phyloP scores from a whole-genome alignment of 2,888 invertebrate genomes.

The Balanococcus diminutus region DNA sequence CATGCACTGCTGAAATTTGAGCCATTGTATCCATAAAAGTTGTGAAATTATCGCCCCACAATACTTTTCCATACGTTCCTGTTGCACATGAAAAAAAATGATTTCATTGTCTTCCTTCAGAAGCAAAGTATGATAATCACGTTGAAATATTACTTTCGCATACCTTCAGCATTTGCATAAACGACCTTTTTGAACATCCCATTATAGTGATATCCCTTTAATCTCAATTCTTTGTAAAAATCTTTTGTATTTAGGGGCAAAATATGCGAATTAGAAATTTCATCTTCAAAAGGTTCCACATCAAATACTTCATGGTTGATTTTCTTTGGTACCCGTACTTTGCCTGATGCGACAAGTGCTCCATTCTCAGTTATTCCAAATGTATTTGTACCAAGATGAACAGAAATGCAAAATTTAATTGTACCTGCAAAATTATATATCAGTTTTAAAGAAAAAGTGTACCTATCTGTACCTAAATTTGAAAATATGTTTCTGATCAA shows the following conservation, averaged over 20 bases:
- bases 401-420: constrained; percentile 64
- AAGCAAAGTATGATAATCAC: background rate
- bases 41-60: constrained; percentile 85
- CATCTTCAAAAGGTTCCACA: constrained; percentile 62
- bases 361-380: constrained; percentile 73
- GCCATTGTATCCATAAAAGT: constrained; percentile 88
- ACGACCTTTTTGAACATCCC: constrained; percentile 69
- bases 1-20: constrained; percentile 76
- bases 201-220: constrained; percentile 67
- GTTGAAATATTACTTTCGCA: no score
- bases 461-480: no score
- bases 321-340: constrained; percentile 67
- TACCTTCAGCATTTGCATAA: constrained; percentile 62
- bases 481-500: no score
- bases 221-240: constrained; percentile 63
- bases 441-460: background rate
- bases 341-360: constrained; percentile 73
- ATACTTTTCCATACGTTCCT: constrained; percentile 64
- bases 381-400: constrained; percentile 68
- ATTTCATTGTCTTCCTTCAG: no score
- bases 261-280: no score
- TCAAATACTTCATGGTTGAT: constrained; percentile 66
- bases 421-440: constrained; percentile 61
- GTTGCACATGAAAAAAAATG: background rate
- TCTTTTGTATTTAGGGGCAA: constrained; percentile 64